Base-by-base conservation (phyloP, 2,113 vertebrate genomes). In the Elachura formosa region DNA sequence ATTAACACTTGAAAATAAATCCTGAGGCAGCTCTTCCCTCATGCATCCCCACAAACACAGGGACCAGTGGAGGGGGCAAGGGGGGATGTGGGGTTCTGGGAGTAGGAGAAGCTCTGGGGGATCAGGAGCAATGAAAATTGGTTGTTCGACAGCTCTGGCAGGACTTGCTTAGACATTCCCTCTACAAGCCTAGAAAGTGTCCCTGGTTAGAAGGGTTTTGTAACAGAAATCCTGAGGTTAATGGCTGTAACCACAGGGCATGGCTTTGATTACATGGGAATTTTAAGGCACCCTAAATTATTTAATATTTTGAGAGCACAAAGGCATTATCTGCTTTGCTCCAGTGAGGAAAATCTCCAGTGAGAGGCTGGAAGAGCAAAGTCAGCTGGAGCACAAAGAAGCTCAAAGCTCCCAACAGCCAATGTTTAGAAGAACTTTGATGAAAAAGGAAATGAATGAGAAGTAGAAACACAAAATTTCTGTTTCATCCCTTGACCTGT, bases 361-460 rank as follows among this genome's bases (percentile, higher is more conserved):
- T 12, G 51, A 48, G 28, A 22, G 17, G 31, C 43, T 54, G 52
- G 31, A 82, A 41, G 33, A 67, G 21, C n/a, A 31, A 67, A 92
- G 24, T 9, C 21, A 83, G 45, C 9, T 40, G 68, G 36, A 86
- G 38, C 34, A 46, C 41, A 31, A 26, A 16, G 52, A n/a, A 43
- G 1, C 28, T n/a, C 41, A 38, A 38, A 71, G 19, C 9, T 10
- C 54, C 8, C 62, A 78, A 48, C 25, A 67, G 28, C 28, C 38
- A 25, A 10, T 0, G 0, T 49, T 34, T 4, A 25, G 17, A 14
- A 13, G 18, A 34, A 34, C 6, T 38, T 31, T 21, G 19, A 46
- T 56, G 61, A 38, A 82, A 67, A 66, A 89, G 10, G 10, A 38
- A 52, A 29, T 5, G 33, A 43, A 20, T 34, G 49, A 74, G 64